phyloP scores from a whole-genome alignment of 2,113 vertebrate species.

The Bombycilla garrulus region DNA sequence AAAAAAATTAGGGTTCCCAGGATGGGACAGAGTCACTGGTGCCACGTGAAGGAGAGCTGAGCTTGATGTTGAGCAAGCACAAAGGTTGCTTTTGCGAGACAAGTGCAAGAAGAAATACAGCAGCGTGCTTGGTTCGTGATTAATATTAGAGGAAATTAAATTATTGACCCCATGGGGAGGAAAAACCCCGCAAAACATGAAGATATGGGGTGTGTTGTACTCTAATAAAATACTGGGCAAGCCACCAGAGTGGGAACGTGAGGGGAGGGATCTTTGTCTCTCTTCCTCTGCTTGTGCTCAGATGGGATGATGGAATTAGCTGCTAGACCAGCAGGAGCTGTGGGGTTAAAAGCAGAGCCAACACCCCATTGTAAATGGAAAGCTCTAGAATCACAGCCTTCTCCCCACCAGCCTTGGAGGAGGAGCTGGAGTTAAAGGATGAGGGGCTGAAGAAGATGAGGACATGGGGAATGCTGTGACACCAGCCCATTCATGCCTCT shows the following conservation, averaged over 20 bases:
- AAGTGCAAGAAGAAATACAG: not conserved
- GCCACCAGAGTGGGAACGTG: not conserved
- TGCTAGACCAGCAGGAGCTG: not conserved
- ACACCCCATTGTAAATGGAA: accelerated
- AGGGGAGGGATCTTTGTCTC: not conserved
- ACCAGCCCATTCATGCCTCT: not conserved
- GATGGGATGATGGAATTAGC: not conserved
- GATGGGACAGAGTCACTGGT: not conserved
- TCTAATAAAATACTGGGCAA: not conserved
- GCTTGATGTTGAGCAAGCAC: not conserved
- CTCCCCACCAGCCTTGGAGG: not conserved
- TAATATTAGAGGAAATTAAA: not conserved
- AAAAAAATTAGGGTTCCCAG: not conserved
- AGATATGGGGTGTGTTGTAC: not conserved
- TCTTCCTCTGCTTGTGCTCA: not conserved
- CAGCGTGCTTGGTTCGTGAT: not conserved
- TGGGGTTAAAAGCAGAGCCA: not conserved
- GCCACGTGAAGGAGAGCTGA: not conserved
- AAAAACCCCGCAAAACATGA: not conserved
- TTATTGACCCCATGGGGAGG: not conserved
- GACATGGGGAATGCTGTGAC: not conserved
- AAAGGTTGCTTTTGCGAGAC: not conserved
- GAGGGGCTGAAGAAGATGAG: not conserved
- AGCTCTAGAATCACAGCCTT: not conserved
- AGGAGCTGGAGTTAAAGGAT: not conserved